Evolutionary conservation across 2,797 vertebrate genomes (phyloP).

Genomic region (Eidolon dupreanum): DNA sequence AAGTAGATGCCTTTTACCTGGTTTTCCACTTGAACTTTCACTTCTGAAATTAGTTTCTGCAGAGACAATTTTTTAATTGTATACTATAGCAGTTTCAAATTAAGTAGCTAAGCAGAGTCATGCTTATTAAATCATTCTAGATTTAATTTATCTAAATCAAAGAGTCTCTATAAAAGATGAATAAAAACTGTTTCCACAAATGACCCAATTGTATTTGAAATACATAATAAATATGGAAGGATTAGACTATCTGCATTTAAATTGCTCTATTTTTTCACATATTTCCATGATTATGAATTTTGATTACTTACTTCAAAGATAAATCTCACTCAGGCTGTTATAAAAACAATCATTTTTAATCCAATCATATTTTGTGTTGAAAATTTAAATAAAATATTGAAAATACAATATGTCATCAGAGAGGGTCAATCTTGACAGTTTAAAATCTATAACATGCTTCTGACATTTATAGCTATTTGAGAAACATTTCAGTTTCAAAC

Average conservation of each 20-base stretch:
- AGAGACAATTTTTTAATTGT: constrained; percentile 72
- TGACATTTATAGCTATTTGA: constrained; percentile 50
- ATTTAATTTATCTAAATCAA: constrained; percentile 74
- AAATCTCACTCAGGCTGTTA: constrained; percentile 3
- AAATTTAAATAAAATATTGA: constrained; percentile 62
- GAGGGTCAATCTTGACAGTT: constrained; percentile 25
- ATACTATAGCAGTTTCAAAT: background rate
- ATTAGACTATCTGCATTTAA: constrained; percentile 71
- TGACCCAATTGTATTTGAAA: constrained; percentile 75
- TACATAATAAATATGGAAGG: constrained; percentile 71
- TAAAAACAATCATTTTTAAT: constrained; percentile 58
- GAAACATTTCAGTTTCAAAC: constrained; percentile 64
- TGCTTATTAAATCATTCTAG: constrained; percentile 61
- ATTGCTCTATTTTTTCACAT: constrained; percentile 64
- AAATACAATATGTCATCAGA: background rate
- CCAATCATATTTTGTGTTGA: constrained; percentile 47
- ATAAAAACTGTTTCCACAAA: constrained; percentile 86
- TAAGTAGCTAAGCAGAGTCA: constrained; percentile 56
- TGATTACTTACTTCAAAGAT: constrained; percentile 53
- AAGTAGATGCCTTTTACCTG: constrained; percentile 91
- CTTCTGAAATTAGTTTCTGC: constrained; percentile 95
- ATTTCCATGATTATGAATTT: constrained; percentile 60
- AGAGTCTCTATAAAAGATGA: constrained; percentile 78
- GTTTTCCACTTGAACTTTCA: constrained; percentile 94
- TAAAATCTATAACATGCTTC: constrained; percentile 41